A percentile compares a stretch with the other conserved stretches of the same genome.
These are phyloP conservation scores for Phoeniculus purpureus DNA, from an alignment of 2,797 vertebrate genomes.

Conservation along the genomic window DNA sequence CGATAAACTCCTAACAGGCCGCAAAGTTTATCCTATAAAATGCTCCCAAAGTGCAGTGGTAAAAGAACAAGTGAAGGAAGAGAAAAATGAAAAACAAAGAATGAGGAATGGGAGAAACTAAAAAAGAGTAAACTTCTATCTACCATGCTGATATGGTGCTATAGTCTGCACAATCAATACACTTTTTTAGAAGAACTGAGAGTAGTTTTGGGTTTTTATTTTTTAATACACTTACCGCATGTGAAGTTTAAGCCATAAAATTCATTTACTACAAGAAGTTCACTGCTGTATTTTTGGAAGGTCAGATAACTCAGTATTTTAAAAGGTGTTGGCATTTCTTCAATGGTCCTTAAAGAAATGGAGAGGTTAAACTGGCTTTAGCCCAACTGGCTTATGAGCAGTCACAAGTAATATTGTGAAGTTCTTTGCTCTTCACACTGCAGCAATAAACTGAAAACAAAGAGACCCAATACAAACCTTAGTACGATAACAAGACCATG, in stretches of 20 bases:
- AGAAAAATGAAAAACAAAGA: background rate
- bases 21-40: background rate
- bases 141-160: background rate
- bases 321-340: slow-evolving; percentile 90
- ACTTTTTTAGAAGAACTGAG: background rate
- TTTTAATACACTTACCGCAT: slow-evolving; percentile 85
- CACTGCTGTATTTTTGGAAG: slow-evolving; percentile 95
- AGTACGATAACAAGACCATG: too few relatives aligned
- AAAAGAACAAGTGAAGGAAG: background rate
- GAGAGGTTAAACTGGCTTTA: slow-evolving; percentile 15
- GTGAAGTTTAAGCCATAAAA: slow-evolving; percentile 90
- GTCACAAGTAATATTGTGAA: background rate
- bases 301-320: slow-evolving; percentile 91
- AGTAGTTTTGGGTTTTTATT: background rate
- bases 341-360: slow-evolving; percentile 80
- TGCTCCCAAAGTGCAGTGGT: background rate
- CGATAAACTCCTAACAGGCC: background rate
- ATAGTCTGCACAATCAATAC: background rate
- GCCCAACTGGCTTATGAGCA: background rate
- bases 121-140: background rate
- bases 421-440: background rate
- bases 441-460: background rate
- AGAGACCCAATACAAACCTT: background rate
- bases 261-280: slow-evolving; percentile 93
- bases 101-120: background rate